Evolutionary conservation across 2,113 vertebrate genomes (phyloP), one percentile per base, ranked within the genome.

Genomic region (Varanus salvator): DNA sequence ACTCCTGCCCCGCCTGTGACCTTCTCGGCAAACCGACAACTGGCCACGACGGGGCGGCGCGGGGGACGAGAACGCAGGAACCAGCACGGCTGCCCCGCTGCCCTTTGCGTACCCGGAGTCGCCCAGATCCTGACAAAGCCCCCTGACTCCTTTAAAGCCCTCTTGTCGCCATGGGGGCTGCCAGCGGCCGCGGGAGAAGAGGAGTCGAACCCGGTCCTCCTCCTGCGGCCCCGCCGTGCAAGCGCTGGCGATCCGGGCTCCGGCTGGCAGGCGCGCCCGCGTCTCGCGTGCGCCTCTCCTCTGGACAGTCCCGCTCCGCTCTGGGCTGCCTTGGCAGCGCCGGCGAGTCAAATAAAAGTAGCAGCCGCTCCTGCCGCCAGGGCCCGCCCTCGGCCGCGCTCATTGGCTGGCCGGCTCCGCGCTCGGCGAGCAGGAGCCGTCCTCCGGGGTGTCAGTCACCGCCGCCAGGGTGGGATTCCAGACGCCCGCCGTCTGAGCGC

Each of bases 111-210:
- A 97, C 97, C 96, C 84, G 96, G 94, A 90, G 90, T 97, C 94
- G 93, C 96, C 95, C 96, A 95, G 96, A 92, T 94, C 94, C 95
- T 90, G 92, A 93, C 92, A 23, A 50, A 93, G 94, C 94, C 94
- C 94, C 95, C 93, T 94, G 97, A 96, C 96, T 97, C 96, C 97
- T 93, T 96, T 95, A 98, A 96, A 97, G 97, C 96, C 96, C 95
- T 94, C 94, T 78, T 87, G 95, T 94, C 95, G 96, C 97, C 97
- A 98, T 97, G 96, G 96, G 96, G 90, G 94, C 95, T 75, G 78
- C 64, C 80, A 6, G 48, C 87, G 5, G 48, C 66, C 8, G 93
- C 87, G 91, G 93, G 91, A 85, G 80, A 38, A 50, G 52, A 52
- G 60, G 76, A 25, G 27, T 48, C 19, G 21, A 76, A 29, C 29